Conservation (phyloP, 2,888 invertebrate genomes). For the Marronus borbonicus region DNA sequence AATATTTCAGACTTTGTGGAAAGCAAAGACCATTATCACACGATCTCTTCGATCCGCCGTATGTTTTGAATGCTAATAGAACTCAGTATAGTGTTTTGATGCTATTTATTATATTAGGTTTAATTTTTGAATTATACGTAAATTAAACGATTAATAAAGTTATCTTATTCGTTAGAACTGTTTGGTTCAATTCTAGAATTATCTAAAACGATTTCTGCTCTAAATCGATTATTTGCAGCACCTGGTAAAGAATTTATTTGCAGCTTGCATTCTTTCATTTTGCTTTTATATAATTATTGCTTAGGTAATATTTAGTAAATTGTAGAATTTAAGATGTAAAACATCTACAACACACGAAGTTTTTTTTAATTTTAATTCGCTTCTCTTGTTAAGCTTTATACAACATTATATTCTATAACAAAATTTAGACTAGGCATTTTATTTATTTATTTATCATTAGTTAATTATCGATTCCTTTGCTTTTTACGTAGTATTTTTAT, state of each 20-base stretch:
- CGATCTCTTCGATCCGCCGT: conserved; percentile 1
- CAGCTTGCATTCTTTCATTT: not conserved
- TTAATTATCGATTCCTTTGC: not conserved
- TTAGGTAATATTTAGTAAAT: conserved; percentile 23
- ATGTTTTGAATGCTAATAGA: conserved; percentile 17
- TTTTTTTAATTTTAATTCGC: not conserved
- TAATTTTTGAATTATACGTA: not conserved
- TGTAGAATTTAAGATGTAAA: conserved; percentile 23
- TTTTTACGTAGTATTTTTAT: conserved; percentile 23
- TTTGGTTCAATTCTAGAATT: too few relatives aligned
- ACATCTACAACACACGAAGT: not conserved
- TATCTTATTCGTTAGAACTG: not conserved
- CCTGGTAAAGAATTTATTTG: conserved; percentile 36
- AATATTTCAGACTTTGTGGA: conserved; percentile 39
- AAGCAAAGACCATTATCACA: not conserved
- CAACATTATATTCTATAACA: conserved; percentile 32
- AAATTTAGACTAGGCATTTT: conserved; percentile 40
- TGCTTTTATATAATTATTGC: not conserved
- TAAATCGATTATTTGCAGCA: conserved; percentile 8
- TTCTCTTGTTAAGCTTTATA: conserved; percentile 30
- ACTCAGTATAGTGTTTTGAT: not conserved
- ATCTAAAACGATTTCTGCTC: conserved; percentile 69
- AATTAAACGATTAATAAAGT: not conserved
- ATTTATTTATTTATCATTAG: not conserved
- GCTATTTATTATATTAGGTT: not conserved